Percentiles rank a stretch among this genome's conserved stretches.
Conservation (phyloP, 2,888 invertebrate genomes). For the Drosophila putrida region DNA sequence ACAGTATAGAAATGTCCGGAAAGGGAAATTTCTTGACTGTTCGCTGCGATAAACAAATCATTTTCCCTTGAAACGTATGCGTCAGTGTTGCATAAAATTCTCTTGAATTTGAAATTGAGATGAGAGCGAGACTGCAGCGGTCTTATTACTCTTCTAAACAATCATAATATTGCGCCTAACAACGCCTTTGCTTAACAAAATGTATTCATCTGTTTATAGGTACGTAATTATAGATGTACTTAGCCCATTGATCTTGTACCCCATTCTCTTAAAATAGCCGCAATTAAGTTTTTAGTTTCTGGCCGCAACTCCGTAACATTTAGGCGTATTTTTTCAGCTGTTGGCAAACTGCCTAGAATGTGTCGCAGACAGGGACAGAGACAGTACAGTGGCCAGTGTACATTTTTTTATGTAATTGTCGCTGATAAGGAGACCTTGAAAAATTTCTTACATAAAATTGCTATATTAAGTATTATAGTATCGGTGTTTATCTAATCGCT, state of each 20-base stretch:
- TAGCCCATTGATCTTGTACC: slow-evolving; percentile 49
- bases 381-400: slow-evolving; percentile 2
- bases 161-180: slow-evolving; percentile 3
- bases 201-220: not conserved
- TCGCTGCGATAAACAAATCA: slow-evolving; percentile 33
- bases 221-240: slow-evolving; percentile 20
- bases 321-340: slow-evolving; percentile 6
- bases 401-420: slow-evolving; percentile 64
- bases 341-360: slow-evolving; percentile 47
- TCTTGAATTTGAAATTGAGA: not conserved
- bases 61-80: slow-evolving; percentile 18
- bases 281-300: slow-evolving; percentile 30
- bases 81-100: slow-evolving; percentile 20
- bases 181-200: not conserved
- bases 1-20: no score
- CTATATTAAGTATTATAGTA: slow-evolving; percentile 35
- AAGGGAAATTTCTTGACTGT: not conserved
- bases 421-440: slow-evolving; percentile 70
- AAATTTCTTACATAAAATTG: slow-evolving; percentile 66
- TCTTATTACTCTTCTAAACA: not conserved
- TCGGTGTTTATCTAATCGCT: slow-evolving; percentile 68
- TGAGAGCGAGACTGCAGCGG: no score
- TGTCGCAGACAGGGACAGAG: not conserved
- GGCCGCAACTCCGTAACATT: slow-evolving; percentile 37
- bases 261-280: slow-evolving; percentile 36